phyloP scores from a whole-genome alignment of 2,888 invertebrate genomes.

The Alloplasta piceator region DNA sequence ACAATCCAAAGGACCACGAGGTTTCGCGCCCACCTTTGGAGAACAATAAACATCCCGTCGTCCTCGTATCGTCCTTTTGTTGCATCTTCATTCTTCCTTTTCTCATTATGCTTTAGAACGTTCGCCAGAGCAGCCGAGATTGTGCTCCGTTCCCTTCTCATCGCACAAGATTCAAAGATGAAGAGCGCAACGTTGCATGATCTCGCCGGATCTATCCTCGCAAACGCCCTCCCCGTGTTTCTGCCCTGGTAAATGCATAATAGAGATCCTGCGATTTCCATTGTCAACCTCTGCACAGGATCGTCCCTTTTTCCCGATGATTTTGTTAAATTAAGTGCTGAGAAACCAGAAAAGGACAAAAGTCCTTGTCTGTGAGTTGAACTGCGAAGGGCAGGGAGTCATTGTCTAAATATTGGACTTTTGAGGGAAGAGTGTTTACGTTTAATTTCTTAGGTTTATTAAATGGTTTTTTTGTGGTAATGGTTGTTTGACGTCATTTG shows the following conservation, averaged over 20 bases:
- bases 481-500: no score
- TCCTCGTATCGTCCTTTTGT: slow-evolving; percentile 32
- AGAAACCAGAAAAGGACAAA: no score
- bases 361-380: no score
- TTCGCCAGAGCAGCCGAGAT: slow-evolving; percentile 29
- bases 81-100: slow-evolving; percentile 24
- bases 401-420: no score
- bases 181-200: slow-evolving; percentile 62
- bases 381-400: no score
- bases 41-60: slow-evolving; percentile 53
- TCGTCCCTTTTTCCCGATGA: no score
- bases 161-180: slow-evolving; percentile 30
- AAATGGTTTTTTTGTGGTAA: no score
- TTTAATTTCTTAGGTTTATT: no score
- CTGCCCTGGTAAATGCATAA: slow-evolving; percentile 22
- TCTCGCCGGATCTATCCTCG: slow-evolving; percentile 23
- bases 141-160: slow-evolving; percentile 53
- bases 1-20: slow-evolving; percentile 70
- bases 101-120: slow-evolving; percentile 17
- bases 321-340: no score
- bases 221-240: slow-evolving; percentile 39
- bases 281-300: no score
- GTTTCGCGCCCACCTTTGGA: slow-evolving; percentile 69
- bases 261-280: not conserved
- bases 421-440: no score